A percentile compares a stretch with the other conserved stretches of the same genome.
These are phyloP conservation scores for Pterocles orientalis DNA, from an alignment of 2,113 vertebrate species.

Conservation along the genomic window DNA sequence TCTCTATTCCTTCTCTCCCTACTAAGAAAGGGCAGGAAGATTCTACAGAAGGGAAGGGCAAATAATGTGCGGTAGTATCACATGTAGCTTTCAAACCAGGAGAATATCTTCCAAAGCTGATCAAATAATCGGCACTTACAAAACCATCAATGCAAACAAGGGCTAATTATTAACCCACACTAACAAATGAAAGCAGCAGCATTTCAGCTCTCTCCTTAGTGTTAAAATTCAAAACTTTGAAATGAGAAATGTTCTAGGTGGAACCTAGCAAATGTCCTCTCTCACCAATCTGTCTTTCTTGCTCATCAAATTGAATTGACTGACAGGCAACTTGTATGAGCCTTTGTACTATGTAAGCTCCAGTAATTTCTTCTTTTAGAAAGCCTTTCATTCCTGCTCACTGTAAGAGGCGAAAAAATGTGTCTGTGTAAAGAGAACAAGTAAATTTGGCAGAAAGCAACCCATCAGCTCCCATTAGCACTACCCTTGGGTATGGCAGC, in stretches of 20 bases:
- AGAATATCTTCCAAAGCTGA: neutral
- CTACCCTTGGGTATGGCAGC: neutral
- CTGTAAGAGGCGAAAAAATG: neutral
- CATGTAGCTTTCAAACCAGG: neutral
- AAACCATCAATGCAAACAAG: neutral
- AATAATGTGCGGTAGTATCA: neutral
- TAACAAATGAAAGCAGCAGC: neutral
- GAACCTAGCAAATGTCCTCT: neutral
- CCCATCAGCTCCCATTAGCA: neutral
- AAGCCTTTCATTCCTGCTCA: conserved; percentile 1
- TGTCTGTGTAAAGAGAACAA: neutral
- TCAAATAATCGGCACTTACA: neutral
- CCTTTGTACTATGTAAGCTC: neutral
- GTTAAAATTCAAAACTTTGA: neutral
- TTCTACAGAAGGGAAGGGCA: neutral
- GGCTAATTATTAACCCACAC: neutral
- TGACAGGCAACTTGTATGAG: neutral
- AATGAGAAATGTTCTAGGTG: neutral
- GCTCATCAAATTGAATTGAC: neutral
- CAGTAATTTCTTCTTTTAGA: neutral
- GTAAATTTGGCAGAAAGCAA: neutral
- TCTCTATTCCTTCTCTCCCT: neutral
- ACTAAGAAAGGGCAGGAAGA: neutral
- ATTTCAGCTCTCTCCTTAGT: neutral
- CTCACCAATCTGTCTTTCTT: neutral